A percentile compares a stretch with the other conserved stretches of the same genome.
Conservation (phyloP, 2,113 vertebrate genomes). For the Eretmochelys imbricata region DNA sequence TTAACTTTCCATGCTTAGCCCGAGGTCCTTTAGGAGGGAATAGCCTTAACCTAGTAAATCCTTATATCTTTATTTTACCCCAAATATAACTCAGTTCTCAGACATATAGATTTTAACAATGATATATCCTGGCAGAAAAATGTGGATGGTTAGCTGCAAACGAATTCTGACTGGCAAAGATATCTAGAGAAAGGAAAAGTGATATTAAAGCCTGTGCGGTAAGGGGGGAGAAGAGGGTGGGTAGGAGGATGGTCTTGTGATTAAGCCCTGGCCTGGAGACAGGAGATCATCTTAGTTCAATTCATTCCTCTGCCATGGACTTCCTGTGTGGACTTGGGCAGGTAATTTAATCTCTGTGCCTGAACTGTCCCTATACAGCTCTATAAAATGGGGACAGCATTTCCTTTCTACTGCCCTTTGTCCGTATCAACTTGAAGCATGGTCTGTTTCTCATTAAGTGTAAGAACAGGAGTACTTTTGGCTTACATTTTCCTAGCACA, state of each 20-base stretch:
- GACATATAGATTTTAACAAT: neutral
- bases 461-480: too few species aligned
- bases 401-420: neutral
- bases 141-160: neutral
- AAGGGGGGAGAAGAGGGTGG: neutral
- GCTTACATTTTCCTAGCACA: neutral
- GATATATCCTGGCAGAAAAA: neutral
- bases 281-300: neutral
- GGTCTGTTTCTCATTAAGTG: neutral
- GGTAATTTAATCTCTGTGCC: neutral
- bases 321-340: neutral
- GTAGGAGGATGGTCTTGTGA: neutral
- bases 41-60: neutral
- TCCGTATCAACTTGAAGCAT: neutral
- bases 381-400: neutral
- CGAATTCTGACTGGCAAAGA: neutral
- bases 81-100: neutral
- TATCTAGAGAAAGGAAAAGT: neutral
- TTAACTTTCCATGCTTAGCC: neutral
- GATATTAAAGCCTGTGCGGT: neutral
- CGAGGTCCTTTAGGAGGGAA: neutral
- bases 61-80: neutral
- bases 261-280: neutral
- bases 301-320: fast-evolving
- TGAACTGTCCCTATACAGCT: neutral